These are phyloP conservation scores for Thoracochromis brauschi DNA, from an alignment of 2,113 vertebrate species.

Conservation along the genomic window DNA sequence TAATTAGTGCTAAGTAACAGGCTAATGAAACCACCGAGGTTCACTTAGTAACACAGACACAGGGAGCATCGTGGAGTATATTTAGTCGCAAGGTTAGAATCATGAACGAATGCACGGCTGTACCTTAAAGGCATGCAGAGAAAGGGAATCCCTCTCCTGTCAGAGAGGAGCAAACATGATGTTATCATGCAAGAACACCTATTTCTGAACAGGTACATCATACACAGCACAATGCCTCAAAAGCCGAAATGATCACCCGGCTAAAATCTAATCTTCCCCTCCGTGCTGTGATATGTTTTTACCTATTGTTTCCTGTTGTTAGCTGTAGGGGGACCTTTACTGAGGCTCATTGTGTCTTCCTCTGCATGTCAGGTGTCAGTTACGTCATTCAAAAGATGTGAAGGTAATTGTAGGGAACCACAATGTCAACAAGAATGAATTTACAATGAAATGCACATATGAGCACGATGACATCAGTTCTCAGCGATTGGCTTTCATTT, in stretches of 20 bases:
- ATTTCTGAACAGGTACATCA: constrained; percentile 35
- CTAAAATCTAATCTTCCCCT: constrained; percentile 35
- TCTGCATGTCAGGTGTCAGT: constrained; percentile 51
- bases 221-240: not conserved
- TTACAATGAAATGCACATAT: not conserved
- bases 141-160: constrained; percentile 1
- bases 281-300: constrained; percentile 24
- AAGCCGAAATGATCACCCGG: constrained; percentile 14
- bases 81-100: not conserved
- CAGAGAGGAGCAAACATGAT: constrained; percentile 25
- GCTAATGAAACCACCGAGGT: not conserved
- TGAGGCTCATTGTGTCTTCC: constrained; percentile 31
- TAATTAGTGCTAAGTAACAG: not conserved
- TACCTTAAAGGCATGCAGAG: not conserved
- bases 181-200: constrained; percentile 15
- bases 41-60: not conserved
- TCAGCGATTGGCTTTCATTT: constrained; percentile 32
- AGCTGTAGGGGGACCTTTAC: constrained; percentile 34
- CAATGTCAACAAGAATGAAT: constrained; percentile 14
- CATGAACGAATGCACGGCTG: not conserved
- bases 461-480: constrained; percentile 41
- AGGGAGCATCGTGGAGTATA: not conserved
- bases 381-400: constrained; percentile 52
- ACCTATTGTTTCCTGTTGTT: constrained; percentile 26
- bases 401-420: constrained; percentile 50